Evolutionary conservation across 1,140 invertebrate genomes (phyloP).

Genomic region (Leptoteleia sp.): DNA sequence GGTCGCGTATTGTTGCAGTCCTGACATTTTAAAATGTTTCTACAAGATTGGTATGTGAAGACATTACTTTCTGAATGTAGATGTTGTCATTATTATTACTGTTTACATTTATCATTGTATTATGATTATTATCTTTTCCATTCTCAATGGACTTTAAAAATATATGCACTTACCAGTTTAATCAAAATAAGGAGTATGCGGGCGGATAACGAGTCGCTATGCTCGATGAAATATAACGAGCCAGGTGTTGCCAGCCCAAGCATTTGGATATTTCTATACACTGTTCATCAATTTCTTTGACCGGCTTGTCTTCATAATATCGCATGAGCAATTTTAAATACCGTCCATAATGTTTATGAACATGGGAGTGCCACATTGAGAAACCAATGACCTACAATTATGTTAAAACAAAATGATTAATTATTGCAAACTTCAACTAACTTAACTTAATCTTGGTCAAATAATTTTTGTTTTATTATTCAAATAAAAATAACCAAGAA

Average conservation of each 20-base stretch:
- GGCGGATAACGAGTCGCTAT: conserved; percentile 85
- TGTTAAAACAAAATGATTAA: not conserved
- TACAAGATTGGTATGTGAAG: too few relatives aligned
- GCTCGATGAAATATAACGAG: conserved; percentile 80
- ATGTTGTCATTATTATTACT: too few relatives aligned
- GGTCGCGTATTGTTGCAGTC: too few relatives aligned
- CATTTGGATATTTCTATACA: conserved; percentile 84
- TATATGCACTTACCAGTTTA: conserved; percentile 61
- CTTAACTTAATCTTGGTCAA: too few relatives aligned
- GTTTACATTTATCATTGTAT: too few relatives aligned
- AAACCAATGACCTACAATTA: conserved; percentile 85
- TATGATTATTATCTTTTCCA: too few relatives aligned
- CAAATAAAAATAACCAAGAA: too few relatives aligned
- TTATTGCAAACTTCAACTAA: too few relatives aligned
- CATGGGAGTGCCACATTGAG: conserved; percentile 89
- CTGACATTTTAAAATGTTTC: too few relatives aligned
- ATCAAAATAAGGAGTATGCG: conserved; percentile 85
- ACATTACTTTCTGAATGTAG: too few relatives aligned
- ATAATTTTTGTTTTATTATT: too few relatives aligned
- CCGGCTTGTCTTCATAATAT: conserved; percentile 89
- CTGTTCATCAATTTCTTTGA: conserved; percentile 88
- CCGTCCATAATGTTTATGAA: conserved; percentile 89
- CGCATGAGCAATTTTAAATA: conserved; percentile 89
- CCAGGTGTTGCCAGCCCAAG: conserved; percentile 87
- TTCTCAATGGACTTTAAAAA: too few relatives aligned